Evolutionary conservation across 2,113 vertebrate species (phyloP).

Genomic region (Bagarius yarrelli): DNA sequence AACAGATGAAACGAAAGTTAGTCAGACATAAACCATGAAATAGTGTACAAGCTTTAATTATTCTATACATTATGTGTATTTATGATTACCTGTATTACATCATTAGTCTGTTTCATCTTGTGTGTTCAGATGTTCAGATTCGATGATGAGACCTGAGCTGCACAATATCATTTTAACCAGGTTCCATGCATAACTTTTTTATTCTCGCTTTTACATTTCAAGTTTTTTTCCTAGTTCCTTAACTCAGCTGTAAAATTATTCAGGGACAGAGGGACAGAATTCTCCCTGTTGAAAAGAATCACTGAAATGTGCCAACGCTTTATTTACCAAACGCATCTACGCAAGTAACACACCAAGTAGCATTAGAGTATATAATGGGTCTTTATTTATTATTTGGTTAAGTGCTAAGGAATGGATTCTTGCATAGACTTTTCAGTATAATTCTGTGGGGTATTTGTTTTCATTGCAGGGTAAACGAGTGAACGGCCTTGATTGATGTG

Average conservation of each 20-base stretch:
- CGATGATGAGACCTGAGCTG: neutral
- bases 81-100: neutral
- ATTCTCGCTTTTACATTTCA: constrained; percentile 28
- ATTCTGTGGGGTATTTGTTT: neutral
- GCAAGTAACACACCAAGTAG: neutral
- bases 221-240: constrained; percentile 58
- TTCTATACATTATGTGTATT: neutral
- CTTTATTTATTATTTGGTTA: constrained; percentile 26
- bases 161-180: neutral
- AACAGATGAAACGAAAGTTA: neutral
- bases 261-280: constrained; percentile 75
- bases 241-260: constrained; percentile 78
- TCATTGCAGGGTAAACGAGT: neutral
- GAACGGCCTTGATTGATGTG: constrained; percentile 4
- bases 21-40: neutral
- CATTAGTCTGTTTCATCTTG: neutral
- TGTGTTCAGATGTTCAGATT: neutral
- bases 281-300: constrained; percentile 70
- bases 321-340: constrained; percentile 49
- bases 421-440: neutral
- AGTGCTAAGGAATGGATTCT: constrained; percentile 30
- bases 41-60: neutral
- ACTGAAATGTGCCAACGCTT: constrained; percentile 68
- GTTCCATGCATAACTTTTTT: neutral
- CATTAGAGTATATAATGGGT: neutral